phyloP scores from a whole-genome alignment of 1,140 invertebrate species.

The Drosophila parabipectinata region DNA sequence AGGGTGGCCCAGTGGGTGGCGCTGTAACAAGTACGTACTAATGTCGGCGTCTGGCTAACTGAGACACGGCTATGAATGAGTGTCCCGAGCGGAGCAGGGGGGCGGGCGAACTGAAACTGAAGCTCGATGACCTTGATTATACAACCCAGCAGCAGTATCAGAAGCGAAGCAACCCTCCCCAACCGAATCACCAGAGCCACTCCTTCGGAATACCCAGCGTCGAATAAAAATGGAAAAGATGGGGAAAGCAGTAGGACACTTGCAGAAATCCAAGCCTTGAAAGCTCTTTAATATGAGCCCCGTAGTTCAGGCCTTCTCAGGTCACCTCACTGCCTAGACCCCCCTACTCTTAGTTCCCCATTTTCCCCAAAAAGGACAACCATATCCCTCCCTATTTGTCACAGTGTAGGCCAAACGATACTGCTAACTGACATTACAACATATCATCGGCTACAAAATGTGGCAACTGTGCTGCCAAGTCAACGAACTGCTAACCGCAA shows the following conservation, averaged over 20 bases:
- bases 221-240: slow-evolving; percentile 77
- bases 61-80: slow-evolving; percentile 72
- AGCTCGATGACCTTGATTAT: slow-evolving; percentile 7
- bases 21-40: slow-evolving; percentile 65
- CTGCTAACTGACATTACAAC: slow-evolving; percentile 62
- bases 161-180: slow-evolving; percentile 1
- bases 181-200: slow-evolving; percentile 16
- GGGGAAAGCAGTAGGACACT: slow-evolving; percentile 40
- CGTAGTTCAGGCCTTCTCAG: too few species aligned
- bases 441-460: slow-evolving; percentile 63
- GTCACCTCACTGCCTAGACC: too few species aligned
- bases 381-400: background rate
- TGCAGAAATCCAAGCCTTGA: slow-evolving; percentile 3
- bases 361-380: too few species aligned
- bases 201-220: slow-evolving; percentile 35
- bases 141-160: slow-evolving; percentile 34
- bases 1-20: slow-evolving; percentile 5
- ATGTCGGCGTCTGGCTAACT: slow-evolving; percentile 79
- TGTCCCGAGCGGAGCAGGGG: slow-evolving; percentile 17
- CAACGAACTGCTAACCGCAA: slow-evolving; percentile 79
- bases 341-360: too few species aligned
- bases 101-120: background rate
- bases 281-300: too few species aligned
- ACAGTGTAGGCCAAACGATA: slow-evolving; percentile 17
- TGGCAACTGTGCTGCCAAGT: slow-evolving; percentile 72